phyloP scores from a whole-genome alignment of 2,888 invertebrate genomes.

The Strigamia transsilvanica region DNA sequence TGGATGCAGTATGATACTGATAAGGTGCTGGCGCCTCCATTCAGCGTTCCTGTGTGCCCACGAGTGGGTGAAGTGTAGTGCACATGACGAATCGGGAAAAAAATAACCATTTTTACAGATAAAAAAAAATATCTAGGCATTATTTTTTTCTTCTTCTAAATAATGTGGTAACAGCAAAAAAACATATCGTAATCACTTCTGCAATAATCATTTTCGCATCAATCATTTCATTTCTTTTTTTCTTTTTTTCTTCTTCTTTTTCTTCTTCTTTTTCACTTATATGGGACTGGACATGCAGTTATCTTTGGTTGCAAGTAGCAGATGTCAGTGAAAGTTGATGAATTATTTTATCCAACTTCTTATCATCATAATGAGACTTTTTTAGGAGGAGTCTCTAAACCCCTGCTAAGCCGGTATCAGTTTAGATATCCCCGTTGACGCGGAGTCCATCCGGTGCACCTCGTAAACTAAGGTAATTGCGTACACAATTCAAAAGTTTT shows the following conservation, averaged over 20 bases:
- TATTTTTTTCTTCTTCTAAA: conserved; percentile 3
- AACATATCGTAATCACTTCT: conserved; percentile 6
- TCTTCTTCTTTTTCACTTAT: not conserved
- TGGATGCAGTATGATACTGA: conserved; percentile 35
- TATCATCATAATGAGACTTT: conserved; percentile 27
- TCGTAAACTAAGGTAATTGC: conserved; percentile 45
- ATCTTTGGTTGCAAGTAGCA: conserved; percentile 17
- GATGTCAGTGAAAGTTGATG: conserved; percentile 47
- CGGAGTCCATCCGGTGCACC: conserved; percentile 33
- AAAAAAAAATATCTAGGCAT: not conserved
- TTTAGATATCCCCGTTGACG: conserved; percentile 19
- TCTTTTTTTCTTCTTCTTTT: not conserved
- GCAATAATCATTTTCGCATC: conserved; percentile 44
- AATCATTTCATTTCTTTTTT: conserved; percentile 33
- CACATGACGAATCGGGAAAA: conserved; percentile 33
- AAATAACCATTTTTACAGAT: conserved; percentile 13
- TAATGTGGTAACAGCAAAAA: conserved; percentile 9
- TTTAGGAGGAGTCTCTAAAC: not conserved
- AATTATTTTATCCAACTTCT: conserved; percentile 17
- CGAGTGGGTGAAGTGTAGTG: conserved; percentile 14
- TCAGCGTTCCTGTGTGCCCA: conserved; percentile 9
- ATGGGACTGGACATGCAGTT: not conserved
- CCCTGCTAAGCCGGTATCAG: conserved; percentile 41
- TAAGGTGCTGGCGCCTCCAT: conserved; percentile 41
- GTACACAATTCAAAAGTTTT: conserved; percentile 37